Evolutionary conservation across 2,888 invertebrate species (phyloP), one percentile per base, ranked within the genome.

Genomic region (Argyresthia goedartella): DNA sequence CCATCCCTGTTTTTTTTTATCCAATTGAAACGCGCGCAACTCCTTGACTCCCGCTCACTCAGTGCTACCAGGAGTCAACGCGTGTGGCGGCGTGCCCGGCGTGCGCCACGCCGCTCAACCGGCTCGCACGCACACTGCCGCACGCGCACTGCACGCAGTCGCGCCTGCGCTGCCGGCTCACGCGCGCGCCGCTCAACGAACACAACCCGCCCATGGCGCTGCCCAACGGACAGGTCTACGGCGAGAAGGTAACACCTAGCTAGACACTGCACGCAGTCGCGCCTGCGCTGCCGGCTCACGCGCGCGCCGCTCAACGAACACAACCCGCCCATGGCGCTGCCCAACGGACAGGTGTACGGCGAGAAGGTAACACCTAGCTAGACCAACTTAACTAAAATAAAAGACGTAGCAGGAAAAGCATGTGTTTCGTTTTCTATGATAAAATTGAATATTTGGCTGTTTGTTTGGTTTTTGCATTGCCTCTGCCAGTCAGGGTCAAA

Each of bases 161-260:
- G 58, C 91, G 97, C 52, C 91, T 98, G 52, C 95, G 98, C 66
- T 99, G 99, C 79, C 90, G 91, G 69, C 92, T 98, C 63, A 95
- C 95, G 55, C 95, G 96, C 34, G 89, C 93, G 64, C 94, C 97
- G 49, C 89, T 99, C 66, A 98, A 99, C 85, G 98, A 99, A 75
- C 95, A 99, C 81, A 98, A 99, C 87, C 96, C 96, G 63, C 98
- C 98, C 10, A 95, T 99, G 93, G 97, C 98, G 92, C 89, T 99
- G 81, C 99, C 99, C 56, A 99, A 99, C 85, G 99, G 99, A 53
- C 95, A 96, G 81, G 97, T 99, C 54, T 99, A 97, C 71, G 97
- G 97, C 9, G 95, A 96, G 82, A 91, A 94, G 90, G 95, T 94
- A 36, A 36, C 36, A 9, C 7, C 36, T 9, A 36, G 7, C 9